Evolutionary conservation across 2,113 vertebrate species (phyloP).

Genomic region (Tricholaema leucomelas): DNA sequence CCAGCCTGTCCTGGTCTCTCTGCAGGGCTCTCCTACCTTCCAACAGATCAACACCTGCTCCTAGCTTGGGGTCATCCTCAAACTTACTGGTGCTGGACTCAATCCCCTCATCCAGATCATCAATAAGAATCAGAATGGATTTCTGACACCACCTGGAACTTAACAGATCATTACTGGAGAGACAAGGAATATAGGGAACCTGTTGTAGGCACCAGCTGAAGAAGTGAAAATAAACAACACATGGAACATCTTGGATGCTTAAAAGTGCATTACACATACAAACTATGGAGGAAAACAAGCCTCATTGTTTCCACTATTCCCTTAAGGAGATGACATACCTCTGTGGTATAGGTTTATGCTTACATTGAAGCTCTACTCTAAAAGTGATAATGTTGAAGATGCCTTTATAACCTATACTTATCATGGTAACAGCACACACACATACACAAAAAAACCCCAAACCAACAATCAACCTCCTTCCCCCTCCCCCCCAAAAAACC

Average conservation of each 20-base stretch:
- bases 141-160: background rate
- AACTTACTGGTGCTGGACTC: no score
- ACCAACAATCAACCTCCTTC: no score
- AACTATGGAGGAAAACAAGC: background rate
- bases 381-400: background rate
- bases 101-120: no score
- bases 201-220: background rate
- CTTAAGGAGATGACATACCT: background rate
- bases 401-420: background rate
- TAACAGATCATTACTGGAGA: background rate
- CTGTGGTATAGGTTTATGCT: background rate
- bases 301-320: background rate
- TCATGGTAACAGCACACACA: background rate
- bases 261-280: background rate
- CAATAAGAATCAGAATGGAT: no score
- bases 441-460: background rate
- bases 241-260: background rate
- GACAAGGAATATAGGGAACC: background rate
- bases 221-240: background rate
- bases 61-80: no score
- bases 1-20: no score
- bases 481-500: no score
- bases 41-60: no score
- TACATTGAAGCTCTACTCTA: background rate
- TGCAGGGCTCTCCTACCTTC: no score